Evolutionary conservation across 2,797 vertebrate species (phyloP), one percentile per base, ranked within the genome.

Genomic region (Semaprochilodus insignis): DNA sequence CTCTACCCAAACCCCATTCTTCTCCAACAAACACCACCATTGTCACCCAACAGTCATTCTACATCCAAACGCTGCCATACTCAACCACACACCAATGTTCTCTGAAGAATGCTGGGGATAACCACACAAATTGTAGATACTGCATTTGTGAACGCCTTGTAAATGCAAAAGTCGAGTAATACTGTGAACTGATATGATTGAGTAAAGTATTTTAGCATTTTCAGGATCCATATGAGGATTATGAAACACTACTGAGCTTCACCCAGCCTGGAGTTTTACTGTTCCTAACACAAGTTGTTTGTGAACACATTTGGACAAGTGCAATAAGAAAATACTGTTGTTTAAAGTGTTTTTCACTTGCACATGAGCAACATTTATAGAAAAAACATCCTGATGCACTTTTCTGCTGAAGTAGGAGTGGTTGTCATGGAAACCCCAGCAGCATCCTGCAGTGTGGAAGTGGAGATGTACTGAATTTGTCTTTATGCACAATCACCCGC

Each of bases 401-500:
- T 80, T 62, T 65, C 19, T 55, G 36, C 16, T 21, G 48, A 74
- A 78, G 40, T 52, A 74, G 4, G 40, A 48, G 67, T 55, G 40
- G 83, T 85, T 81, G 79, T 73, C 81, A 81, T 85, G 69, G 83
- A 69, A 73, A 81, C 79, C 36, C 63, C 74, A 81, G 60, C 60
- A 67, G 78, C 79, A 67, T 84, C 54, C 81, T 69, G 81, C 78
- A 73, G 59, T 59, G 65, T 73, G 65, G 16, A 59, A 80, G 69
- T 60, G 48, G 52, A 74, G 44, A 67, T 25, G 25, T 36, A 67
- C 13, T 60, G 66, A 69, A 74, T 74, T 83, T 36, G 15, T 66
- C 31, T 17, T 34, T 16, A 19, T 60, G 76, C 54, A 74, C 57
- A 55, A 54, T 74, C 21, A 44, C 60, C 34, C 0, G 5, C 6